Percentiles rank a stretch among this genome's conserved stretches.
These are phyloP conservation scores for Pterobdella sp. DNA, from an alignment of 2,888 invertebrate genomes.

Conservation along the genomic window DNA sequence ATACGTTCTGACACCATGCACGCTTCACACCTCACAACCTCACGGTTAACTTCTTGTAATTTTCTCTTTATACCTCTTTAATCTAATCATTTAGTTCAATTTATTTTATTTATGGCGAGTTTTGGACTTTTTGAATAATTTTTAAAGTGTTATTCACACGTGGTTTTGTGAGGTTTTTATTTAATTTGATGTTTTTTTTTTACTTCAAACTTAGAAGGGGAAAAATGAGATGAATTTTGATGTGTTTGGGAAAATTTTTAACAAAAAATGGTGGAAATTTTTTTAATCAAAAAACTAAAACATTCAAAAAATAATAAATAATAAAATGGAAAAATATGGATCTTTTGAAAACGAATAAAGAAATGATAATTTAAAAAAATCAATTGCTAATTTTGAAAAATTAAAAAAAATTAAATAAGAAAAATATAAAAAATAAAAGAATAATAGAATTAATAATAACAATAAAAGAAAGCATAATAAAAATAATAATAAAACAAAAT, in stretches of 20 bases:
- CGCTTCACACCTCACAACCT: no score
- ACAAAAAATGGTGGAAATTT: background rate
- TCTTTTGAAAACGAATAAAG: no score
- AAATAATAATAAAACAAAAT: background rate
- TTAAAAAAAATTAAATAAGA: background rate
- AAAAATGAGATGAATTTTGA: background rate
- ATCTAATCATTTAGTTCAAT: no score
- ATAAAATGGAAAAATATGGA: no score
- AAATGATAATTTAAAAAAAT: background rate
- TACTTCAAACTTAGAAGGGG: background rate
- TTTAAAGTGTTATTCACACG: no score
- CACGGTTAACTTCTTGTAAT: no score
- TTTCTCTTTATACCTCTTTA: no score
- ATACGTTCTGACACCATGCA: no score
- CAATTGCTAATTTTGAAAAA: background rate
- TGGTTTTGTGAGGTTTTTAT: no score
- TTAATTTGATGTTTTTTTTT: background rate
- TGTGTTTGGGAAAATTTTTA: background rate
- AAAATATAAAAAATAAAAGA: background rate
- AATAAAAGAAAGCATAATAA: background rate
- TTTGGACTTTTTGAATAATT: no score
- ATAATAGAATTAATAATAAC: background rate
- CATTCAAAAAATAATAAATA: no score
- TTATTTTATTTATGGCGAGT: no score
- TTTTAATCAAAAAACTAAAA: background rate